Conservation (phyloP, 2,113 vertebrate genomes). For the Calypte anna region DNA sequence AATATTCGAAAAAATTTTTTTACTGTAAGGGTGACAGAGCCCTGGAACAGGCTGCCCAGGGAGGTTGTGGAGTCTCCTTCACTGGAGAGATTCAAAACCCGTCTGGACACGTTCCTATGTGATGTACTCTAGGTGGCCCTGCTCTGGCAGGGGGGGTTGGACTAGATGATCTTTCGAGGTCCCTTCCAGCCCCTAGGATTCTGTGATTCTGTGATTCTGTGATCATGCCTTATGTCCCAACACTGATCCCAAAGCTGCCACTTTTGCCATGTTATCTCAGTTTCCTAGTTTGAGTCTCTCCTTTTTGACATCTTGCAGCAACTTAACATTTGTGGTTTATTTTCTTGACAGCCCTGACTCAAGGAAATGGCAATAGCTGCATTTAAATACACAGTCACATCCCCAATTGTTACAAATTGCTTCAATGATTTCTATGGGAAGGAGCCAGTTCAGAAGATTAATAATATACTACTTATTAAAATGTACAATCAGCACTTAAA, state of each 20-base stretch:
- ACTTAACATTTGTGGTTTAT: background rate
- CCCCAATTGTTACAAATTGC: background rate
- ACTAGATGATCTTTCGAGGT: no score
- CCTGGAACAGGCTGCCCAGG: no score
- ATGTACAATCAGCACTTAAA: constrained; percentile 27
- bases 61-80: no score
- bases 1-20: no score
- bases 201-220: no score
- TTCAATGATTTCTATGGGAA: constrained; percentile 29
- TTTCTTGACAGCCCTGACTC: background rate
- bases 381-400: constrained; percentile 7
- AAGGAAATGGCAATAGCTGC: constrained; percentile 2
- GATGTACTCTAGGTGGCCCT: no score
- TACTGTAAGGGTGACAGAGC: no score
- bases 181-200: no score
- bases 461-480: constrained; percentile 37
- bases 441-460: constrained; percentile 16
- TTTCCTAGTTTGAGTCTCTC: background rate
- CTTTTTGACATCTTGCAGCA: background rate
- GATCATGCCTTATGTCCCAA: background rate
- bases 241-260: background rate
- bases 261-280: background rate
- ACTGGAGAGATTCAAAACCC: no score
- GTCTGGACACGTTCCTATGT: no score
- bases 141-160: no score